phyloP scores from a whole-genome alignment of 2,113 vertebrate species.

The Boleophthalmus pectinirostris region DNA sequence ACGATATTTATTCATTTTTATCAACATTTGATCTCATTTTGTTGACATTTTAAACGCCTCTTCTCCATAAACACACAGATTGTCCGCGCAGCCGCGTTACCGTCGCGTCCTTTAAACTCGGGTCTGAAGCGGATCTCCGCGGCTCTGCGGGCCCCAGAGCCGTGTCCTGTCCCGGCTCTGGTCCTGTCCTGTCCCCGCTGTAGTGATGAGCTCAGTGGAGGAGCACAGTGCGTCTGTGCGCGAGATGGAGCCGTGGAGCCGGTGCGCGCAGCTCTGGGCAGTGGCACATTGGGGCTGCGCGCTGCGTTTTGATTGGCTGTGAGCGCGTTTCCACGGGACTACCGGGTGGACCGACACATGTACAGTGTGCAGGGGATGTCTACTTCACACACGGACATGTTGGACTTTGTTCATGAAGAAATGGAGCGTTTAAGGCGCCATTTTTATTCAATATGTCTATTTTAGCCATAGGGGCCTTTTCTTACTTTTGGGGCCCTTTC shows the following conservation, averaged over 20 bases:
- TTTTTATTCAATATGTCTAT: constrained; percentile 19
- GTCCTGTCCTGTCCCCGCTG: background rate
- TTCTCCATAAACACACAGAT: background rate
- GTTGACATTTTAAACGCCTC: background rate
- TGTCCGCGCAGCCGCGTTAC: background rate
- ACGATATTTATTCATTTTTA: background rate
- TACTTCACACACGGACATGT: constrained; percentile 35
- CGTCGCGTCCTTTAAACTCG: background rate
- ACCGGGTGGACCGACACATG: constrained; percentile 8
- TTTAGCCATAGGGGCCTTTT: constrained; percentile 38
- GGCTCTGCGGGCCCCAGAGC: background rate
- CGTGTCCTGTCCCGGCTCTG: background rate
- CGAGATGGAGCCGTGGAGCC: background rate
- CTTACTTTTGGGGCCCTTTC: constrained; percentile 24
- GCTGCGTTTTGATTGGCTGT: background rate
- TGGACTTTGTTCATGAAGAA: constrained; percentile 37
- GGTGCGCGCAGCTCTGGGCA: background rate
- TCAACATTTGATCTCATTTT: background rate
- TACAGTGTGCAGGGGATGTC: background rate
- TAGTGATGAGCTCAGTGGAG: background rate
- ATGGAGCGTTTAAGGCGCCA: constrained; percentile 25
- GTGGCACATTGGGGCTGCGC: background rate
- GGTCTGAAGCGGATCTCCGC: background rate
- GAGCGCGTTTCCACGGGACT: background rate
- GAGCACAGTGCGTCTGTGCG: background rate